These are phyloP conservation scores for Rhamnusium bicolor DNA, from an alignment of 2,888 invertebrate genomes.

Conservation along the genomic window DNA sequence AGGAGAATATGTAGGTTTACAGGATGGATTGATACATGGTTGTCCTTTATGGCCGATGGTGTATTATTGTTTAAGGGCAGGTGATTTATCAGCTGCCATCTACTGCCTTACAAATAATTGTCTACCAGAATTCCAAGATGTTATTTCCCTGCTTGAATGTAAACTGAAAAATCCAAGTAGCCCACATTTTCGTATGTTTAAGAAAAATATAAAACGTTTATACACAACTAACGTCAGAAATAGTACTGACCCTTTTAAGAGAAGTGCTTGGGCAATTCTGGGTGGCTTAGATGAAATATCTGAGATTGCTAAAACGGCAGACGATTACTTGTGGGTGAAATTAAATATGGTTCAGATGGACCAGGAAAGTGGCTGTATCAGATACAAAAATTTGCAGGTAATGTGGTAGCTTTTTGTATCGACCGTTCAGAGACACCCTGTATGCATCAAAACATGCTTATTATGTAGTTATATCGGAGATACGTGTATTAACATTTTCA, in stretches of 20 bases:
- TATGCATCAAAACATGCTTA: too few relatives aligned
- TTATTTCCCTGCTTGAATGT: slow-evolving; percentile 83
- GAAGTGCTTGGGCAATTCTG: slow-evolving; percentile 89
- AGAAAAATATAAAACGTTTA: slow-evolving; percentile 83
- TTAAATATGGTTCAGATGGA: slow-evolving; percentile 83
- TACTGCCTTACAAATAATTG: slow-evolving; percentile 83
- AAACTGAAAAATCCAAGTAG: slow-evolving; percentile 78
- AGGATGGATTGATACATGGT: slow-evolving; percentile 84
- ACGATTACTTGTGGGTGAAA: slow-evolving; percentile 97
- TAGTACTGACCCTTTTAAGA: slow-evolving; percentile 91
- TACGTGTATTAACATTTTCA: too few relatives aligned
- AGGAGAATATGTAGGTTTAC: slow-evolving; percentile 79
- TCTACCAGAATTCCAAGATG: slow-evolving; percentile 82
- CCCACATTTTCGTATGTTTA: slow-evolving; percentile 82
- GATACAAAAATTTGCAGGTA: slow-evolving; percentile 80
- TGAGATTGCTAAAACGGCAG: slow-evolving; percentile 92
- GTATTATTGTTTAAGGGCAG: slow-evolving; percentile 92
- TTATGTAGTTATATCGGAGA: too few relatives aligned
- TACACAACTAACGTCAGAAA: slow-evolving; percentile 83
- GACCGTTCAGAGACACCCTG: too few relatives aligned
- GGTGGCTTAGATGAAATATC: slow-evolving; percentile 92
- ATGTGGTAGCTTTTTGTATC: too few relatives aligned
- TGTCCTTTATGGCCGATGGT: slow-evolving; percentile 95
- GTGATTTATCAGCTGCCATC: slow-evolving; percentile 88
- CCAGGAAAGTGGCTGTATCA: slow-evolving; percentile 71